Evolutionary conservation across 2,888 invertebrate species (phyloP).

Genomic region (Amblyjoppa proteus): DNA sequence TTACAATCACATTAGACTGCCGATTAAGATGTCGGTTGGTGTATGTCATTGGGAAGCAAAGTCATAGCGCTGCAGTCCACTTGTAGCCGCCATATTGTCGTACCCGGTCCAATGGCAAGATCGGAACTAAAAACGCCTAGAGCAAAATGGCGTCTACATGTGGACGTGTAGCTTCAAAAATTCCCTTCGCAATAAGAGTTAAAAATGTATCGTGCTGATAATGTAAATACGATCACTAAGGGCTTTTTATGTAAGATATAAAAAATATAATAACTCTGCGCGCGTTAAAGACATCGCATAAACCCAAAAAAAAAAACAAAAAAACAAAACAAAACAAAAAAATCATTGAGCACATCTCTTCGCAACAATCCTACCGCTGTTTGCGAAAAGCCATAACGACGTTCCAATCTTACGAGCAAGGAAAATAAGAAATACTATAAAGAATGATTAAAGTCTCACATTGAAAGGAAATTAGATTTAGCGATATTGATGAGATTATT

Average conservation of each 20-base stretch:
- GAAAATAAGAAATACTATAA: not conserved
- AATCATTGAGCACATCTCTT: constrained; percentile 4
- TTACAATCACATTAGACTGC: not conserved
- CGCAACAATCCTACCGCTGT: not conserved
- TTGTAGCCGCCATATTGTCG: not conserved
- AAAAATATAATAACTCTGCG: not conserved
- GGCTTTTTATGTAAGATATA: constrained; percentile 17
- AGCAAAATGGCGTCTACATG: not conserved
- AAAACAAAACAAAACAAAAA: not conserved
- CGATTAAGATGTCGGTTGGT: not conserved
- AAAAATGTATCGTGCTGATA: not conserved
- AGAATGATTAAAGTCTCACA: not conserved
- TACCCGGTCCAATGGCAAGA: not conserved
- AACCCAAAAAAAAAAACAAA: not conserved
- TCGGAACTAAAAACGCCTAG: not conserved
- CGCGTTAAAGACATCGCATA: not conserved
- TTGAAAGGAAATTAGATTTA: not conserved
- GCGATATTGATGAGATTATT: not conserved
- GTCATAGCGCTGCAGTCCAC: not conserved
- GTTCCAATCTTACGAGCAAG: not conserved
- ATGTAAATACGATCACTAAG: constrained; percentile 7
- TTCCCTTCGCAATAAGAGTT: constrained; percentile 10
- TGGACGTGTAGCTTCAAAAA: not conserved
- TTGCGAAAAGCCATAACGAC: not conserved
- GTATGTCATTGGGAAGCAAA: not conserved